Evolutionary conservation across 2,113 vertebrate species (phyloP), one percentile per base, ranked within the genome.

Genomic region (Oreotrochilus melanogaster): DNA sequence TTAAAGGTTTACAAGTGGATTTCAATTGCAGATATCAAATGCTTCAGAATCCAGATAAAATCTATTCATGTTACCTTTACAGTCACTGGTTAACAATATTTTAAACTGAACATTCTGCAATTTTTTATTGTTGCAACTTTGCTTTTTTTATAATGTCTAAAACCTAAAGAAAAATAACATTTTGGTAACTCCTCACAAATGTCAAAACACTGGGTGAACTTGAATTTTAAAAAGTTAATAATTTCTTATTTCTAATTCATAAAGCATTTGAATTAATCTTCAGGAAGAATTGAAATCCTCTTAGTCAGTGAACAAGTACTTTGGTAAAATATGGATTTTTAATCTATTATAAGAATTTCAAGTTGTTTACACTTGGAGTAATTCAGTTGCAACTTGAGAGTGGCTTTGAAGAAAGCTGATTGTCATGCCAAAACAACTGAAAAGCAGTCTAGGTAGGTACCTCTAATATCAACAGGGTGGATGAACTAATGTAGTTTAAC

Each of bases 301-400:
- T 92, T 35, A 87, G 69, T 51, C 33, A 37, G 10, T 60, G 64
- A 73, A 72, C 50, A 89, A 76, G 27, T 33, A 53, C 24, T 48
- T 89, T 76, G 23, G 39, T 37, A 37, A 37, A 37, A 10, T 37
- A 37, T 24, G 54, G 43, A 43, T 87, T 94, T 93, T 84, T 60
- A 84, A 28, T 57, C 50, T 76, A 50, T 18, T 58, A 24, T 57
- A 91, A 73, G 47, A 88, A 72, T 91, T 94, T 92, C 72, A 93
- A 60, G 64, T 61, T 72, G 43, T 89, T 91, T 83, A 57, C 67
- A 64, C 48, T 71, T 23, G 47, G 35, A 76, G 21, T 45, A 80
- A 81, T 95, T 87, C 43, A 64, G 30, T 30, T 85, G 66, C 66
- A 78, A 76, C 37, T n/a, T 51, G 74, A 79, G 35, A 82, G 27